These are phyloP conservation scores for Lasioglossum calceatum DNA, from an alignment of 2,888 invertebrate species.

Conservation along the genomic window DNA sequence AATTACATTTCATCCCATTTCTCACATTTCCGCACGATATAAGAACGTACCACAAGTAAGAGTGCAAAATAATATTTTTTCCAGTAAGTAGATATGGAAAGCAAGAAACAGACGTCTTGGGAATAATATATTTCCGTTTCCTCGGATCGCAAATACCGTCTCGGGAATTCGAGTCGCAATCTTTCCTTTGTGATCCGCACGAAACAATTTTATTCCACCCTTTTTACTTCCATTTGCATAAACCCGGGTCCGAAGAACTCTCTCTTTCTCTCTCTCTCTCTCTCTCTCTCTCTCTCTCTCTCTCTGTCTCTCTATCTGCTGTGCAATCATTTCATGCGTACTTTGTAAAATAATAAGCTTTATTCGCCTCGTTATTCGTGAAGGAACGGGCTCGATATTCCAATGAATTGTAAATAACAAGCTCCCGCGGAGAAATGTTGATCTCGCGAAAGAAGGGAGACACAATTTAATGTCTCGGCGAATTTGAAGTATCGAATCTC, in stretches of 20 bases:
- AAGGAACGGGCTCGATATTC: neutral
- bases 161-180: neutral
- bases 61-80: neutral
- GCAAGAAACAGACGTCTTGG: neutral
- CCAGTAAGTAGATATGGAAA: neutral
- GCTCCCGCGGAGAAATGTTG: neutral
- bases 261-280: neutral
- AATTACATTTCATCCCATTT: neutral
- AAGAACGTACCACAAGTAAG: neutral
- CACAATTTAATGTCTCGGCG: neutral
- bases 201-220: constrained; percentile 6
- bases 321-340: constrained; percentile 3
- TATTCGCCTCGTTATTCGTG: neutral
- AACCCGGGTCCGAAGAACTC: neutral
- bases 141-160: neutral
- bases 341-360: constrained; percentile 10
- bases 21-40: neutral
- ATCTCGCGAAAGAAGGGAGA: neutral
- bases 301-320: neutral
- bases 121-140: neutral
- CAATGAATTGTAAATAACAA: neutral
- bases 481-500: neutral
- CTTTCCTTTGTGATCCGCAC: neutral
- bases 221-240: neutral
- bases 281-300: neutral